Evolutionary conservation across 2,113 vertebrate species (phyloP), one percentile per base, ranked within the genome.

Genomic region (Grallaria varia): DNA sequence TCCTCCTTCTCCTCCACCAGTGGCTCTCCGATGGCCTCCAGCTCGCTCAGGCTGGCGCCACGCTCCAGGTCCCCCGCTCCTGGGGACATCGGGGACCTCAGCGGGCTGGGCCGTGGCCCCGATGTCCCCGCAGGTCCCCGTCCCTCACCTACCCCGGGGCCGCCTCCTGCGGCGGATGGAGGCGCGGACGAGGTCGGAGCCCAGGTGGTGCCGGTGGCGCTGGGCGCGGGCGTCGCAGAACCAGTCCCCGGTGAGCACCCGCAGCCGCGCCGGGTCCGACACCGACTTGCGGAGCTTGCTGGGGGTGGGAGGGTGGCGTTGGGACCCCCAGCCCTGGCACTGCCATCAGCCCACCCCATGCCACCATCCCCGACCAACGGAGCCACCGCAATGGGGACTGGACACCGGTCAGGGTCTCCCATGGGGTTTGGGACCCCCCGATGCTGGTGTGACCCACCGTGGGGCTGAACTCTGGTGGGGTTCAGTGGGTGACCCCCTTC

Each of bases 111-210:
- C 31, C 15, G 8, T 0, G 1, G 9, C 4, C 17, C 45, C 35
- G 6, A 31, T 0, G 5, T 1, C 1, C 27, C 12, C 20, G 20
- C 45, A 0, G 0, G 0, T 50, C 82, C 95, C 95, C 30, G 91
- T 96, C 98, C 52, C 30, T 12, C 31, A 42, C 97, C 80, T 83
- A 99, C 99, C 99, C 97, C 95, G 98, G 67, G 92, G 96, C 68
- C 96, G 98, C 93, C 98, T 99, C 93, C 98, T 98, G 91, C 97
- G 97, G 84, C 98, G 99, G 91, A 99, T 99, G 66, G 99, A 99
- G 63, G 98, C 98, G 2, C 98, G 98, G 69, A 99, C 98, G 2
- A 99, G 98, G 90, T 99, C 98, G 7, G 98, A 97, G 68, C 98
- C 98, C 0, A 98, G 97, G 25, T 75, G 97, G 42, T 90, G 96